Conservation (phyloP, 92 coral and sea anemone genomes). For the Epizoanthus fatuus region DNA sequence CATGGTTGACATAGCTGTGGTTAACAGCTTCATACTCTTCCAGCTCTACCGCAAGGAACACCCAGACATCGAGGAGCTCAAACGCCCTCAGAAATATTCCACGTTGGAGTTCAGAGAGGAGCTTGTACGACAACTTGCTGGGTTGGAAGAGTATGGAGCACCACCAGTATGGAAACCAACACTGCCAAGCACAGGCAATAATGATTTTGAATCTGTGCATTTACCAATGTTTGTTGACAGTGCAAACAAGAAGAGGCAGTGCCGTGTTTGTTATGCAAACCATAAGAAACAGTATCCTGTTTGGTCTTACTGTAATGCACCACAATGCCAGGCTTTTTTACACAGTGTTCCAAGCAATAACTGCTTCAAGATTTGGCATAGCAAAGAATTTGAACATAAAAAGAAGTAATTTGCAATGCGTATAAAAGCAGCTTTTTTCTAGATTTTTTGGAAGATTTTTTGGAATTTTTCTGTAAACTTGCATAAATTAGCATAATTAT, state of each 20-base stretch:
- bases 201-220: conserved; percentile 6
- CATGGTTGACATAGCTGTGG: too few relatives aligned
- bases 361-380: conserved; percentile 9
- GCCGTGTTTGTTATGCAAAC: conserved; percentile 6
- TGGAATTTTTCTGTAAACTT: not conserved
- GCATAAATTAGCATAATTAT: conserved; percentile 14
- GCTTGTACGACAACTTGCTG: too few relatives aligned
- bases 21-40: too few relatives aligned
- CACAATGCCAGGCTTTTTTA: not conserved
- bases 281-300: not conserved
- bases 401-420: conserved; percentile 2
- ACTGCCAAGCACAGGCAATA: conserved; percentile 16
- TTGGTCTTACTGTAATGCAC: conserved; percentile 18
- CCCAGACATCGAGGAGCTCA: too few relatives aligned
- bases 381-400: conserved; percentile 1
- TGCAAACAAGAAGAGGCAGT: conserved; percentile 10
- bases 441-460: not conserved
- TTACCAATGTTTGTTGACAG: conserved; percentile 20
- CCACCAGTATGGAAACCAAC: conserved; percentile 17
- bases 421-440: not conserved
- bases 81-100: too few relatives aligned
- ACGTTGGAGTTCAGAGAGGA: too few relatives aligned
- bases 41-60: too few relatives aligned
- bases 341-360: conserved; percentile 9
- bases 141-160: conserved; percentile 18